Evolutionary conservation across 1,140 invertebrate genomes (phyloP).

Genomic region (Kradibia gibbosae): DNA sequence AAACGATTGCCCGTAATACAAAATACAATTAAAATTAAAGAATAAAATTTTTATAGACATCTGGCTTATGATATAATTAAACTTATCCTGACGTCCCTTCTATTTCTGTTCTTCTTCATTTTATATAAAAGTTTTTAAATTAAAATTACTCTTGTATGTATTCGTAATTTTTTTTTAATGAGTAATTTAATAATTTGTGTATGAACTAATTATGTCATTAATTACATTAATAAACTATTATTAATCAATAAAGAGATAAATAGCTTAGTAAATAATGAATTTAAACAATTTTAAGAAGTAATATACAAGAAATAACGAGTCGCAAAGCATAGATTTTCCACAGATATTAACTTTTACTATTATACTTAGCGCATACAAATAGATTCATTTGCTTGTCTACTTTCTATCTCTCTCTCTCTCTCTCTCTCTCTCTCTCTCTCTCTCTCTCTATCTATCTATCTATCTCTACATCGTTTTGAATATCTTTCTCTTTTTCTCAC

Average conservation of each 20-base stretch:
- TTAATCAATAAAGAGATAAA: neutral
- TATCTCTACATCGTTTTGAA: neutral
- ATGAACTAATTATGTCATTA: too few species aligned
- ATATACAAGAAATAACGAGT: neutral
- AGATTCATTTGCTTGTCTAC: constrained; percentile 34
- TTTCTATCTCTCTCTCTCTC: neutral
- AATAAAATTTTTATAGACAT: too few species aligned
- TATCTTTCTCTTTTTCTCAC: neutral
- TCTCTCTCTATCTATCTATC: neutral
- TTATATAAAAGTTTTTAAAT: too few species aligned
- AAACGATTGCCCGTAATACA: too few species aligned
- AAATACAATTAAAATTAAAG: too few species aligned
- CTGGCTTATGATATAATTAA: too few species aligned
- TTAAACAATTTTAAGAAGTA: neutral
- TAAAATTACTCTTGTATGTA: too few species aligned
- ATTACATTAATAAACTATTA: neutral
- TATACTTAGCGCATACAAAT: constrained; percentile 17
- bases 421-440: neutral
- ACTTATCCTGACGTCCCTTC: too few species aligned
- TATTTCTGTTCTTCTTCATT: too few species aligned
- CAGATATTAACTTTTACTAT: neutral
- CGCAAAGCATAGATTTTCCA: constrained; percentile 21
- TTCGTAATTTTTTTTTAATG: too few species aligned
- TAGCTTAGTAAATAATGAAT: neutral
- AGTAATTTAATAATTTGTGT: too few species aligned